Conservation (phyloP, 2,888 invertebrate genomes). For the Ophion slaviceki region DNA sequence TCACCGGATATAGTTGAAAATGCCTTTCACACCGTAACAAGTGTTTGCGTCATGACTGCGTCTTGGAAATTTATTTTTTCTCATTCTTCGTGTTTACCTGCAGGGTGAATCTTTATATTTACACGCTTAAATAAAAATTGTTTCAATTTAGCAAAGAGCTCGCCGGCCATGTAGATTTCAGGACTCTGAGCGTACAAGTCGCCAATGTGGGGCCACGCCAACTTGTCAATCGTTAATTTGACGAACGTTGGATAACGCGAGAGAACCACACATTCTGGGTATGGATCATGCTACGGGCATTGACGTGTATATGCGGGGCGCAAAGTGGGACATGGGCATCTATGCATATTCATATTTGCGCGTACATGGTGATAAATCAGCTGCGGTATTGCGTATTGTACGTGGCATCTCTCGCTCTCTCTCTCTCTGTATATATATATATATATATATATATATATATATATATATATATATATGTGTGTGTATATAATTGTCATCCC, state of each 20-base stretch:
- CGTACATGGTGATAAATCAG: conserved; percentile 8
- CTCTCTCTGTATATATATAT: no score
- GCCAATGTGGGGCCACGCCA: neutral
- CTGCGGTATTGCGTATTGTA: neutral
- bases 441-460: no score
- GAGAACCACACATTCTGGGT: neutral
- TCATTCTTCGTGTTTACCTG: no score
- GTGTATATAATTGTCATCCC: no score
- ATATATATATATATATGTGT: no score
- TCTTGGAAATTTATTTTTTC: no score
- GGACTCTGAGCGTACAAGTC: neutral
- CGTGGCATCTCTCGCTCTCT: neutral
- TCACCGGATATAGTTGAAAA: neutral
- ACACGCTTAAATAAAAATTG: neutral
- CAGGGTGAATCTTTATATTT: no score
- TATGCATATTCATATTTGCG: conserved; percentile 36
- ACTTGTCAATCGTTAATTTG: conserved; percentile 15
- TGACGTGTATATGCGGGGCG: conserved; percentile 11
- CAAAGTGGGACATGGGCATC: conserved; percentile 18
- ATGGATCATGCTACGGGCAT: conserved; percentile 25
- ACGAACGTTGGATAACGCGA: neutral
- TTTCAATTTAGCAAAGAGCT: no score
- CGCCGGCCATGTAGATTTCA: neutral
- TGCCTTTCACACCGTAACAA: no score
- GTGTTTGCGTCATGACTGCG: no score